A percentile compares a stretch with the other conserved stretches of the same genome.
Evolutionary conservation across 2,888 invertebrate species (phyloP).

Genomic region (Oxystoma pomonae): DNA sequence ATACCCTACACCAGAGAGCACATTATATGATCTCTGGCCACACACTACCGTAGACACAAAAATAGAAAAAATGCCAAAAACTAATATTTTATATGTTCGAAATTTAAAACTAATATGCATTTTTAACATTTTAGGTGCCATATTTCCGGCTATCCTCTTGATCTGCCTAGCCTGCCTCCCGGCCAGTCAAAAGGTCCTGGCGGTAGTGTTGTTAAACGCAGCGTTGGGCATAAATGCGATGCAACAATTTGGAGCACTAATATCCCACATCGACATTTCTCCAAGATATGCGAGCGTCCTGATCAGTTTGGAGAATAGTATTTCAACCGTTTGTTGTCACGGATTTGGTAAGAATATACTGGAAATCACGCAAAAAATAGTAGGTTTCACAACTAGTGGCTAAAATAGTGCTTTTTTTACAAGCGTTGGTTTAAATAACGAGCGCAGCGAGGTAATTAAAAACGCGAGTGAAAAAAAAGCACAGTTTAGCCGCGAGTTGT

Average conservation of each 20-base stretch:
- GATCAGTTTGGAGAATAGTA: constrained; percentile 21
- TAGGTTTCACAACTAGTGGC: too few relatives aligned
- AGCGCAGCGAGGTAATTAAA: too few relatives aligned
- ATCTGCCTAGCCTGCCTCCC: constrained; percentile 18
- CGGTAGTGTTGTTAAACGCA: constrained; percentile 18
- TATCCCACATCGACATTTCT: constrained; percentile 21
- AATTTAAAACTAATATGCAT: neutral
- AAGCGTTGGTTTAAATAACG: too few relatives aligned
- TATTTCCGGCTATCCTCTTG: constrained; percentile 16
- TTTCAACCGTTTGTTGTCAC: constrained; percentile 19
- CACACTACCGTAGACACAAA: too few relatives aligned
- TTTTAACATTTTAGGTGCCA: constrained; percentile 11
- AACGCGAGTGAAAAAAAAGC: too few relatives aligned
- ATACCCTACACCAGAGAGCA: too few relatives aligned
- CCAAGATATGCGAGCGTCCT: constrained; percentile 21
- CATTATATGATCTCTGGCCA: too few relatives aligned
- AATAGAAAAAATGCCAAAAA: neutral
- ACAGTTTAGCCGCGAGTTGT: too few relatives aligned
- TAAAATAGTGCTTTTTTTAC: too few relatives aligned
- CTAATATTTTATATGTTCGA: constrained; percentile 1
- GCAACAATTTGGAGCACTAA: constrained; percentile 17
- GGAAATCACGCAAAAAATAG: neutral
- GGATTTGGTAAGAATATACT: constrained; percentile 22
- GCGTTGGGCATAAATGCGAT: constrained; percentile 19
- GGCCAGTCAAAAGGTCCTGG: constrained; percentile 14